Conservation (phyloP, 2,797 vertebrate species). For the Xenopus petersii region DNA sequence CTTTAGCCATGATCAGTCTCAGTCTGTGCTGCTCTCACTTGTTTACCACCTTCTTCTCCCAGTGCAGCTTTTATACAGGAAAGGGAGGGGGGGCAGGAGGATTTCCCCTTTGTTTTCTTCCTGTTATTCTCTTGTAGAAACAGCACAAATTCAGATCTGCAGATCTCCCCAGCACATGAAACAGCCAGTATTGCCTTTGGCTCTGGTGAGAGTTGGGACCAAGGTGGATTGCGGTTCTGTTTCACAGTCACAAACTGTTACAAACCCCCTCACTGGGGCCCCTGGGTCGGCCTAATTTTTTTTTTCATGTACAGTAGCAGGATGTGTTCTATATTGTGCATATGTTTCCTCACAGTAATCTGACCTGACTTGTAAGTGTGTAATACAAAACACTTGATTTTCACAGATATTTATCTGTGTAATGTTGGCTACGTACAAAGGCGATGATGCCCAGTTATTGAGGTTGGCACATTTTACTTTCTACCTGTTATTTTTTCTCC, state of each 20-base stretch:
- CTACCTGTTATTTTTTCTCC: no score
- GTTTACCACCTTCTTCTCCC: conserved; percentile 23
- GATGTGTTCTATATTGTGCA: no score
- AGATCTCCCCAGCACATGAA: neutral
- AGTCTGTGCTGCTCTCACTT: conserved; percentile 19
- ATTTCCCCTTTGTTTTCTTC: neutral
- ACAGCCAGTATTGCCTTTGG: neutral
- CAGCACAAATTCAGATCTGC: neutral
- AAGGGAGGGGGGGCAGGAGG: conserved; percentile 21
- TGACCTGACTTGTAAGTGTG: no score
- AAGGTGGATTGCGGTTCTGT: neutral
- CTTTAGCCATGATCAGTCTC: conserved; percentile 49
- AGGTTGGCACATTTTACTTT: no score
- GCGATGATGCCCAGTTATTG: no score
- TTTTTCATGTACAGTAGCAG: neutral
- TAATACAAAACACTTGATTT: no score
- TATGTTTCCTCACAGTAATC: no score
- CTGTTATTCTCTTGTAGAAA: neutral
- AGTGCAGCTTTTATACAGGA: conserved; percentile 52
- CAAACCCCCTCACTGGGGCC: conserved; percentile 25
- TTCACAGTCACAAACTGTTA: neutral
- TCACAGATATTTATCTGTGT: no score
- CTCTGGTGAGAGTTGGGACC: neutral
- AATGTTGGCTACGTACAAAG: no score
- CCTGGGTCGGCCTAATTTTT: neutral